Base-by-base conservation (phyloP, 2,113 vertebrate genomes). In the Equus quagga region DNA sequence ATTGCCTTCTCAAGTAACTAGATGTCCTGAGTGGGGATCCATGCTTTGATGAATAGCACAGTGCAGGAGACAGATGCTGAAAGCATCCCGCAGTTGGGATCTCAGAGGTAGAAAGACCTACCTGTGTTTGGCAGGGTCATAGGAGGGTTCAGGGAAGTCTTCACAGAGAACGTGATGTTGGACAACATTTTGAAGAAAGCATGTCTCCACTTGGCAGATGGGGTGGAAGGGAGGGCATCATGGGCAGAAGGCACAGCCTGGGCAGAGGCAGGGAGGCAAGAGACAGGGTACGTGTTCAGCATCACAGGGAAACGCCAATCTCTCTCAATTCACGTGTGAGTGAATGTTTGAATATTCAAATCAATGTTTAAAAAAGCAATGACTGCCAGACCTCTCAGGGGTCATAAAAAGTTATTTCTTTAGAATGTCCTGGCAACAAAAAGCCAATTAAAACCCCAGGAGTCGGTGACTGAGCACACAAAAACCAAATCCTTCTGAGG, bases 391-490 rank as follows among this genome's bases (percentile, higher is more conserved):
- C 7, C 21, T 95, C 97, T 93, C 97, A 89, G 67, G 87, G 83
- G 46, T 92, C 96, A 97, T 96, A 58, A 89, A 73, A 97, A 96
- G 83, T 94, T 91, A 91, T 96, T 97, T 98, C 97, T 96, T 98
- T 76, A 86, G 91, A 98, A 96, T 64, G 93, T 91, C 96, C 84
- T 62, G 97, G 97, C 96, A 97, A 98, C 86, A 96, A 95, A 98
- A 89, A 97, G 87, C 92, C 73, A 95, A 98, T 98, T 98, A 97
- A 98, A 97, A 92, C 90, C 98, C 97, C 76, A 89, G 83, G 97
- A 97, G 96, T 80, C 79, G 3, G 58, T 49, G 62, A 88, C 62
- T 97, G 49, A 65, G 54, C 90, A 93, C 0, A 0, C 0, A 14
- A 94, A 97, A 78, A 3, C 65, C 33, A 65, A n/a, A 72, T 58